Evolutionary conservation across 1,140 invertebrate genomes (phyloP).

Genomic region (Latrodectus geometricus): DNA sequence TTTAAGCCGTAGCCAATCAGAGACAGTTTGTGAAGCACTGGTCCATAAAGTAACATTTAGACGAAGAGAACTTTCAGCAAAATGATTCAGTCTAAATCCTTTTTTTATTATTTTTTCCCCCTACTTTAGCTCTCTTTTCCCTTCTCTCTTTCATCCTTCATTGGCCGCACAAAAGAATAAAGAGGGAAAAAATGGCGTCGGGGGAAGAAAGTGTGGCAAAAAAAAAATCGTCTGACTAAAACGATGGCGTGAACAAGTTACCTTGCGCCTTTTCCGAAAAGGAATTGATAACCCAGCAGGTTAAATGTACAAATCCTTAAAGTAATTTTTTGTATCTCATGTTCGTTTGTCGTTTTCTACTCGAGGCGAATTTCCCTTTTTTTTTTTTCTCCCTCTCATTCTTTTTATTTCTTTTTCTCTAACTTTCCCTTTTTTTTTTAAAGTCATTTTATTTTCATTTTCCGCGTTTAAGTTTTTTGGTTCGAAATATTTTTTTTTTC

Average conservation of each 20-base stretch:
- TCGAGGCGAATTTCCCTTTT: slow-evolving; percentile 10
- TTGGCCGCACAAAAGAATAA: slow-evolving; percentile 58
- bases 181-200: slow-evolving; percentile 22
- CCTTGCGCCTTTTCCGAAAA: slow-evolving; percentile 48
- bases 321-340: slow-evolving; percentile 50
- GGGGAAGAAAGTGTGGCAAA: slow-evolving; percentile 30
- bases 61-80: slow-evolving; percentile 39
- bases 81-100: slow-evolving; percentile 56
- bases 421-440: slow-evolving; percentile 14
- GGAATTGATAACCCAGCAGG: slow-evolving; percentile 61
- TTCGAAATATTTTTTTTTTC: slow-evolving; percentile 30
- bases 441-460: neutral
- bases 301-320: slow-evolving; percentile 61
- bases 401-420: slow-evolving; percentile 3
- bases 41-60: slow-evolving; percentile 57
- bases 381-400: slow-evolving; percentile 16
- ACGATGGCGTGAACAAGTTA: slow-evolving; percentile 59
- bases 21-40: slow-evolving; percentile 55
- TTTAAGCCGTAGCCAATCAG: slow-evolving; percentile 58
- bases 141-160: slow-evolving; percentile 57
- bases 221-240: slow-evolving; percentile 49
- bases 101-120: slow-evolving; percentile 23
- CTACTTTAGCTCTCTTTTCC: slow-evolving; percentile 3
- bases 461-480: neutral
- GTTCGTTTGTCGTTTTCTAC: slow-evolving; percentile 47